A percentile compares a stretch with the other conserved stretches of the same genome.
Conservation (phyloP, 2,113 vertebrate species). For the Pseudopodoces humilis region DNA sequence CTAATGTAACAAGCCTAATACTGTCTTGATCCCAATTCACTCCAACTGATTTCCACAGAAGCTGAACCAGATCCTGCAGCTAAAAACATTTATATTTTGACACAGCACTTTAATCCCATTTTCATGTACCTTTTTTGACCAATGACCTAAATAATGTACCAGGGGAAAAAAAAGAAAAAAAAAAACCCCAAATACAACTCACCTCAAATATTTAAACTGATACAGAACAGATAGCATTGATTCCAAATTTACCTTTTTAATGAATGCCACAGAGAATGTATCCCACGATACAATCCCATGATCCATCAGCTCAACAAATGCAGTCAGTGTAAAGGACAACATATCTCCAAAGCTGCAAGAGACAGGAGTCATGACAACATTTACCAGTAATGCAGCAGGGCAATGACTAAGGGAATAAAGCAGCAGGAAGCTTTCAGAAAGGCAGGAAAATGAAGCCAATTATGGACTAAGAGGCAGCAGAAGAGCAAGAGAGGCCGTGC, state of each 20-base stretch:
- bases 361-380: constrained; percentile 51
- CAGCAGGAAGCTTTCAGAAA: constrained; percentile 25
- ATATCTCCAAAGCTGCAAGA: constrained; percentile 95
- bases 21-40: not conserved
- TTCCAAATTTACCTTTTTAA: constrained; percentile 90
- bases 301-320: constrained; percentile 99
- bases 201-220: not conserved
- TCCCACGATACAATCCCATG: constrained; percentile 99
- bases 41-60: not conserved
- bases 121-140: not conserved
- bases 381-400: constrained; percentile 33
- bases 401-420: not conserved
- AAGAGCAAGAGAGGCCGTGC: constrained; percentile 24
- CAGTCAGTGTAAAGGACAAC: constrained; percentile 97
- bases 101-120: not conserved
- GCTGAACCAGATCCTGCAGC: not conserved
- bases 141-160: not conserved
- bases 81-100: not conserved
- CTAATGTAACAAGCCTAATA: not conserved
- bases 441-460: constrained; percentile 17
- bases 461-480: constrained; percentile 19
- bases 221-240: not conserved
- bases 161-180: not conserved
- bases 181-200: not conserved
- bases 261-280: constrained; percentile 98